Conservation (phyloP, 2,888 invertebrate genomes). For the Hirtodrosophila duncani region DNA sequence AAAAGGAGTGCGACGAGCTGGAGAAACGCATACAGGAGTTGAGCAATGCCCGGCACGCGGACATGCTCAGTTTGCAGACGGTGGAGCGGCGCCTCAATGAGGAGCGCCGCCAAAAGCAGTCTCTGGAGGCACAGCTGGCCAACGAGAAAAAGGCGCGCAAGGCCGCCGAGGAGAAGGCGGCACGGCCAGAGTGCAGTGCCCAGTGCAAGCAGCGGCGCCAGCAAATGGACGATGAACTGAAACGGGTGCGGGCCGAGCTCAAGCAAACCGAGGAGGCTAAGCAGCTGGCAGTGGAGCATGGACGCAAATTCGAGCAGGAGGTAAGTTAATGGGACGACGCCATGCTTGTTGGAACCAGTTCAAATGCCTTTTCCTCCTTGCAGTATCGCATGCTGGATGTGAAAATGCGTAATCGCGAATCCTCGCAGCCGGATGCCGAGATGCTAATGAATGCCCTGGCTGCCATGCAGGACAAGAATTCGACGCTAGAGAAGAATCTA, state of each 20-base stretch:
- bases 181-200: constrained; percentile 83
- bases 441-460: constrained; percentile 88
- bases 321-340: constrained; percentile 39
- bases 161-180: constrained; percentile 79
- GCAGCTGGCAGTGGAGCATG: constrained; percentile 76
- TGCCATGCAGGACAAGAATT: constrained; percentile 92
- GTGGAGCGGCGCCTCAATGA: constrained; percentile 90
- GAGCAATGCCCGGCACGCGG: constrained; percentile 85
- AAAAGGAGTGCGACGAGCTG: constrained; percentile 88
- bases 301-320: constrained; percentile 77
- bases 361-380: background rate
- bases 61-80: constrained; percentile 86
- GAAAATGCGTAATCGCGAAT: constrained; percentile 76
- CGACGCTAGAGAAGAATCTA: constrained; percentile 94
- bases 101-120: constrained; percentile 88
- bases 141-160: constrained; percentile 86
- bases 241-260: constrained; percentile 83
- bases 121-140: constrained; percentile 85
- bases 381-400: constrained; percentile 77
- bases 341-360: background rate
- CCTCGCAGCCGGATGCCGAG: constrained; percentile 81
- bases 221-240: constrained; percentile 85
- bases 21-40: constrained; percentile 90
- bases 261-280: constrained; percentile 84
- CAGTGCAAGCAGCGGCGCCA: constrained; percentile 83